phyloP scores from a whole-genome alignment of 2,888 invertebrate species.

The Lepetodrilus schrolli region DNA sequence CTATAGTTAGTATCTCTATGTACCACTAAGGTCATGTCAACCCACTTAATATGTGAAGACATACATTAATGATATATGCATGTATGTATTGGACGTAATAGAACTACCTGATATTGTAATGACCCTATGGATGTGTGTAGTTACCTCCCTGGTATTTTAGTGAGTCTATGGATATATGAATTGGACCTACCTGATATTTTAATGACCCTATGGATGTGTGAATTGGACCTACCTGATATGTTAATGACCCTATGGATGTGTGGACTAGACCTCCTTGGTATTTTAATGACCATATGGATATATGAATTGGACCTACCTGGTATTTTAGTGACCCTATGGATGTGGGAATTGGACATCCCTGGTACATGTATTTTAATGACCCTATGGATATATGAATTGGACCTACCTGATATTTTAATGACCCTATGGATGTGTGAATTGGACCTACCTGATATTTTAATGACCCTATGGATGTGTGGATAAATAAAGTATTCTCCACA shows the following conservation, averaged over 20 bases:
- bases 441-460: slow-evolving; percentile 86
- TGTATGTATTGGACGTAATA: no score
- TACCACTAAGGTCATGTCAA: no score
- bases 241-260: neutral
- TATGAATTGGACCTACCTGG: neutral
- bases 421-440: neutral
- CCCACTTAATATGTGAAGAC: neutral
- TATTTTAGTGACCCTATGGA: neutral
- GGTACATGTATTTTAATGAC: neutral
- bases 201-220: neutral
- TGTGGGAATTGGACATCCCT: neutral
- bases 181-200: neutral
- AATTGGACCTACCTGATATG: neutral
- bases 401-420: neutral
- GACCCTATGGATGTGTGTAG: neutral
- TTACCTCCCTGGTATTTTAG: neutral
- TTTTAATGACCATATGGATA: neutral
- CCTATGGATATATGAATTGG: slow-evolving; percentile 5
- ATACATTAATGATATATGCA: neutral
- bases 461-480: slow-evolving; percentile 95
- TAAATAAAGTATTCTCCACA: slow-evolving; percentile 89
- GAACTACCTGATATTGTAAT: neutral
- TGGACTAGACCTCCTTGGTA: neutral
- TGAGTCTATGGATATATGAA: neutral
- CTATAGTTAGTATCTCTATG: no score